A percentile compares a stretch with the other conserved stretches of the same genome.
Conservation (phyloP, 2,797 vertebrate genomes). For the Xiphorhynchus erythropygius region DNA sequence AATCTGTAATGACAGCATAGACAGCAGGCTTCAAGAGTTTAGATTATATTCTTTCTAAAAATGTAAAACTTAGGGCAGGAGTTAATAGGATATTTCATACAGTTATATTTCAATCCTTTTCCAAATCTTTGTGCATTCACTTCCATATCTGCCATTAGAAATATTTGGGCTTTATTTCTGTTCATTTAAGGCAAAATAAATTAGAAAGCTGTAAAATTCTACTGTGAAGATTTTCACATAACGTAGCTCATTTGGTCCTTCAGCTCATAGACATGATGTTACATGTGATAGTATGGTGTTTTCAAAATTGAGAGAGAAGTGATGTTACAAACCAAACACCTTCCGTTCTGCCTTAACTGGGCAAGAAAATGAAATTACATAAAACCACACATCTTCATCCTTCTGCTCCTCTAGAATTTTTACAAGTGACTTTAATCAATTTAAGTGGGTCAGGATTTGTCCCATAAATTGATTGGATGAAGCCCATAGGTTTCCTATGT, state of each 20-base stretch:
- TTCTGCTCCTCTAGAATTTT: background rate
- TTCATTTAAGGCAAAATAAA: constrained; percentile 5
- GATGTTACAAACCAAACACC: background rate
- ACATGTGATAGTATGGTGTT: background rate
- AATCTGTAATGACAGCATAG: constrained; percentile 76
- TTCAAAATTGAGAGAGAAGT: background rate
- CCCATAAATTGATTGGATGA: background rate
- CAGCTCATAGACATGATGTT: background rate
- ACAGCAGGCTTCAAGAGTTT: constrained; percentile 72
- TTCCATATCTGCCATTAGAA: constrained; percentile 58
- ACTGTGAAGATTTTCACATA: constrained; percentile 18
- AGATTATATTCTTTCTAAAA: constrained; percentile 76
- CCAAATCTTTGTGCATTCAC: constrained; percentile 65
- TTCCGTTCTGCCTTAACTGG: background rate
- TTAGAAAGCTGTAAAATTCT: constrained; percentile 20
- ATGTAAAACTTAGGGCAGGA: constrained; percentile 72
- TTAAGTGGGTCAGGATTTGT: background rate
- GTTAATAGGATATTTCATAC: constrained; percentile 76
- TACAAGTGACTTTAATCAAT: background rate
- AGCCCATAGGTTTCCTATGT: background rate
- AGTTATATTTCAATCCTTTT: constrained; percentile 67
- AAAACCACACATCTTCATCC: background rate
- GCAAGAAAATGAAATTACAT: background rate
- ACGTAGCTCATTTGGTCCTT: constrained; percentile 15
- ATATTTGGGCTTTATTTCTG: constrained; percentile 38